Percentiles rank a stretch among this genome's conserved stretches.
Conservation (phyloP, 2,113 vertebrate genomes). For the Opisthocomus hoazin region DNA sequence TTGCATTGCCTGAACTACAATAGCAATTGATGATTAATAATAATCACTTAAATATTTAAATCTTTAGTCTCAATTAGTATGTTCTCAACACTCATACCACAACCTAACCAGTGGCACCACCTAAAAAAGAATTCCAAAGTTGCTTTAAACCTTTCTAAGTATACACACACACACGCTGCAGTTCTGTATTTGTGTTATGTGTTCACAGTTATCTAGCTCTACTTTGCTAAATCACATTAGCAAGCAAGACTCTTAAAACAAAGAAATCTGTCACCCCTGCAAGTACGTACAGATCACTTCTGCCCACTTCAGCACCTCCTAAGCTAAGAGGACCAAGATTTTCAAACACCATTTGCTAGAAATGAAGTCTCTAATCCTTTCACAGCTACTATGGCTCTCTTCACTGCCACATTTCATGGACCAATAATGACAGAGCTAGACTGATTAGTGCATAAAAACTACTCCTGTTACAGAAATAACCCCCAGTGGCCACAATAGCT, state of each 20-base stretch:
- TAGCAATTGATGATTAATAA: neutral
- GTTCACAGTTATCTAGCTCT: neutral
- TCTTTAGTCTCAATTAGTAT: neutral
- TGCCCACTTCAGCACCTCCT: neutral
- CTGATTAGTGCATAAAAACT: neutral
- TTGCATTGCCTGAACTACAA: neutral
- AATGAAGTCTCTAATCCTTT: neutral
- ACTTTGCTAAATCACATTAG: neutral
- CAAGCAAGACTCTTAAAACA: neutral
- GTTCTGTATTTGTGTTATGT: accelerated
- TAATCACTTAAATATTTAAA: neutral
- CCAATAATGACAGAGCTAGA: neutral
- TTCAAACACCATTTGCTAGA: neutral
- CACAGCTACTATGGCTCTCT: neutral
- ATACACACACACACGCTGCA: neutral
- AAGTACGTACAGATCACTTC: neutral
- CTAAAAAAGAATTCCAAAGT: neutral
- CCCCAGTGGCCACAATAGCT: neutral
- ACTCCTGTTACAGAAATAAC: neutral
- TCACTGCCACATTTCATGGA: neutral
- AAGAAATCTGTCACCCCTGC: neutral
- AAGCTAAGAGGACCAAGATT: neutral
- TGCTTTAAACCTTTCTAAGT: neutral
- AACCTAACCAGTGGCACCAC: neutral
- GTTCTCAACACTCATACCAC: neutral